These are phyloP conservation scores for Zygogramma bicolorata DNA, from an alignment of 2,888 invertebrate genomes.

Conservation along the genomic window DNA sequence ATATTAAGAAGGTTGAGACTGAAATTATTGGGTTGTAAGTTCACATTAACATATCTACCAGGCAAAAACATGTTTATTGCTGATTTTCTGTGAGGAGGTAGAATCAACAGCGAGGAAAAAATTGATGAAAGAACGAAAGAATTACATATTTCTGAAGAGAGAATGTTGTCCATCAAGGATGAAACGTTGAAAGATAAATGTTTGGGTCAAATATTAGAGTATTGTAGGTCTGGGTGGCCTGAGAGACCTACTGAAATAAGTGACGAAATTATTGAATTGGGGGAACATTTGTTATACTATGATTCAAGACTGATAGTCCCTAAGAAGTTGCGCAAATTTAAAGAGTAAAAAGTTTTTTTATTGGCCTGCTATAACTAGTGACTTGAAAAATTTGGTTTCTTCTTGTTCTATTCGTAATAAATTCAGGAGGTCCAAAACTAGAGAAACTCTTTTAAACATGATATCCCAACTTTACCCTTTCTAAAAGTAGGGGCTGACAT, in stretches of 20 bases:
- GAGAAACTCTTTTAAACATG: neutral
- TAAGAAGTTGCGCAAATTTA: neutral
- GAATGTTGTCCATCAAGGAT: neutral
- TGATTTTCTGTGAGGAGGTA: slow-evolving; percentile 21
- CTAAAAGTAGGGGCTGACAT: slow-evolving; percentile 33
- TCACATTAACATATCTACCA: slow-evolving; percentile 22
- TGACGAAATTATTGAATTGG: neutral
- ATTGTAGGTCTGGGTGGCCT: neutral
- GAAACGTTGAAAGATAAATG: neutral
- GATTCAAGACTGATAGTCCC: neutral
- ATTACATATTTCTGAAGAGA: neutral
- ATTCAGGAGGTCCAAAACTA: neutral
- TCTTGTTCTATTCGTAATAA: neutral
- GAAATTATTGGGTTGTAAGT: slow-evolving; percentile 25
- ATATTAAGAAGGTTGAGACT: slow-evolving; percentile 11
- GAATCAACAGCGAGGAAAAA: neutral
- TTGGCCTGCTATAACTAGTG: neutral
- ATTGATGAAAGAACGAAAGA: neutral
- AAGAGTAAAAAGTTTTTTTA: too few relatives aligned
- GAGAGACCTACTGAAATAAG: neutral
- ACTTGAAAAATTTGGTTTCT: neutral
- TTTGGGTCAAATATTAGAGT: neutral
- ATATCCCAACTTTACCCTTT: neutral
- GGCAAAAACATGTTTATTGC: slow-evolving; percentile 27
- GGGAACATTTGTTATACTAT: neutral